Percentiles rank a stretch among this genome's conserved stretches.
Evolutionary conservation across 2,797 vertebrate species (phyloP).

Genomic region (Nasua narica): DNA sequence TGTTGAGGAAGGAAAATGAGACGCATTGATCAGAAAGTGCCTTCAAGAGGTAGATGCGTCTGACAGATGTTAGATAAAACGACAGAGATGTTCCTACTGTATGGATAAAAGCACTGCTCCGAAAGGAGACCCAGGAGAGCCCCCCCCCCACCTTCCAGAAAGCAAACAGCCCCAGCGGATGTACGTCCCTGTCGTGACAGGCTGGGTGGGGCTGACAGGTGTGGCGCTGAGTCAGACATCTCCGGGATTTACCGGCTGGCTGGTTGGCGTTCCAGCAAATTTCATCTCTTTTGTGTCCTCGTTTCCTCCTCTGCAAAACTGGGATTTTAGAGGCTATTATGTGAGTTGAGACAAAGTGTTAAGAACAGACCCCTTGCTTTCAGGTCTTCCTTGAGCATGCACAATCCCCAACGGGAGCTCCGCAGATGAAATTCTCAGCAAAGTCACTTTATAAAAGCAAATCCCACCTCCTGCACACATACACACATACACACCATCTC

Average conservation of each 20-base stretch:
- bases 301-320: neutral
- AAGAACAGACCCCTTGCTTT: neutral
- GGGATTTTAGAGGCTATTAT: neutral
- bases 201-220: too few species aligned
- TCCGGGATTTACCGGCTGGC: too few species aligned
- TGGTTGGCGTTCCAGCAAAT: neutral
- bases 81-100: neutral
- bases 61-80: neutral
- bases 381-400: too few species aligned
- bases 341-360: neutral
- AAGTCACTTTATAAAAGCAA: neutral
- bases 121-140: neutral
- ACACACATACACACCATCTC: neutral
- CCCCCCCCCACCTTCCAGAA: rapidly evolving
- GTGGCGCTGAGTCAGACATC: neutral
- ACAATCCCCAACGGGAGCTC: neutral
- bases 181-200: neutral
- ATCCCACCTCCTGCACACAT: rapidly evolving
- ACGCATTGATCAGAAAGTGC: neutral
- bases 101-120: neutral
- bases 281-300: neutral
- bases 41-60: neutral
- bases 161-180: rapidly evolving
- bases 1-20: neutral
- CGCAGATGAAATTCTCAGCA: neutral